Base-by-base conservation (phyloP, 2,888 invertebrate genomes). In the Nasonia oneida region DNA sequence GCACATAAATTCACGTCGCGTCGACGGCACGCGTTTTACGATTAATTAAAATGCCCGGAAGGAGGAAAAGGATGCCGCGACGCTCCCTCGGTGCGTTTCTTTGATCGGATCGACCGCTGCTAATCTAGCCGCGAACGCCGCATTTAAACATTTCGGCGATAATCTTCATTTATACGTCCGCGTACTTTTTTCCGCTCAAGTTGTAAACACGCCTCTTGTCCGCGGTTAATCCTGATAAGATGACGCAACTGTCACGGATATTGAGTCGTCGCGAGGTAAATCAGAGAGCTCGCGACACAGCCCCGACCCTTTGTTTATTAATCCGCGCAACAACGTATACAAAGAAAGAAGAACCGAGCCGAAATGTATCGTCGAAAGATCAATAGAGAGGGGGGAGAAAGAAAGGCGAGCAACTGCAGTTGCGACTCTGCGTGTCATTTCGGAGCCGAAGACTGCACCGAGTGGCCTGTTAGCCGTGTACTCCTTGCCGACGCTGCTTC, bases 381-480 rank as follows among this genome's bases (percentile, higher is more conserved):
- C 67, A 33, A 29, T 67, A 67, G 67, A 67, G 67, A 23, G 1
- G 29, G 67, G 14, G 47, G 23, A 6, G 23, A 23, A 64, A 23
- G 64, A 23, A 64, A 64, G 64, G 10, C 37, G 37, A 23, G 5
- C 61, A 23, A 23, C n/a, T 64, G 23, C 61, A 61, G 64, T 64
- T 23, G 23, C 64, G 12, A 64, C 18, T 61, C 61, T 53, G 37
- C 53, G 33, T 53, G 57, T 75, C 75, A 75, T 75, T 75, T 50
- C n/a, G 57, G 23, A n/a, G 53, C 53, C 53, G 18, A 75, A 29
- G 23, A 29, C 47, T 29, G 47, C 12, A 64, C 0, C 92, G 90
- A 90, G 91, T 92, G 92, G 92, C 89, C 91, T 89, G 92, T 86
- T 37, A 79, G 47, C 84, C 37, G 5, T 71, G 79, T 64, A 84